A percentile compares a stretch with the other conserved stretches of the same genome.
These are phyloP conservation scores for Hermodice carunculata DNA, from an alignment of 2,888 invertebrate genomes.

Conservation along the genomic window DNA sequence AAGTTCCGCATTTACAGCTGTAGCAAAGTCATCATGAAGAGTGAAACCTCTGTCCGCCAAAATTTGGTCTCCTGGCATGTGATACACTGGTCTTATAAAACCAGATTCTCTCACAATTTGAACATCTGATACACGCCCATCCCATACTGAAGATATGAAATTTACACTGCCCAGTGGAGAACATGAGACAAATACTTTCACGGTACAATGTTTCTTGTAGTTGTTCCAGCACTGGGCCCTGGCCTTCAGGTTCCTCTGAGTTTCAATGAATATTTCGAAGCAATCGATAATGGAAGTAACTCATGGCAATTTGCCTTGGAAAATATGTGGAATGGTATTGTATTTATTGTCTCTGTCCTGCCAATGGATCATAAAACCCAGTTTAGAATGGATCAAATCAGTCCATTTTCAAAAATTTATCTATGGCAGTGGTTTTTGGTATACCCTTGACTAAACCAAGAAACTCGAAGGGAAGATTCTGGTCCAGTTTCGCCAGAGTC, in stretches of 20 bases:
- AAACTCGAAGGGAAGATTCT: background rate
- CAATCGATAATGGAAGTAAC: conserved; percentile 15
- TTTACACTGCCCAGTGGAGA: background rate
- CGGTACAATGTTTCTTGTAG: conserved; percentile 4
- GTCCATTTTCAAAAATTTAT: background rate
- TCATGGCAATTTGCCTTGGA: background rate
- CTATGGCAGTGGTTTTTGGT: background rate
- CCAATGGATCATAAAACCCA: background rate
- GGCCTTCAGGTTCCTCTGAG: background rate
- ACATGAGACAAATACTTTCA: background rate
- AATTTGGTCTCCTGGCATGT: conserved; percentile 39
- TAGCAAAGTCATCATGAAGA: conserved; percentile 40
- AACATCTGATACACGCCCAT: conserved; percentile 17
- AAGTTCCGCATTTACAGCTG: conserved; percentile 32
- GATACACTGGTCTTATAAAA: conserved; percentile 26
- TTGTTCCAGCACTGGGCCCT: background rate
- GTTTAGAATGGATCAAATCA: background rate
- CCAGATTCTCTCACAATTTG: conserved; percentile 36
- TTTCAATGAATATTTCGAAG: conserved; percentile 9
- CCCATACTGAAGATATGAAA: conserved; percentile 7
- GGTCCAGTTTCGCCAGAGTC: background rate
- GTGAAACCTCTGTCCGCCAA: conserved; percentile 43
- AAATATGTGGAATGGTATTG: background rate
- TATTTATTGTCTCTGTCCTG: background rate
- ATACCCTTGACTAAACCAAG: background rate